phyloP scores from a whole-genome alignment of 1,140 invertebrate genomes.

The Drosophila asahinai region DNA sequence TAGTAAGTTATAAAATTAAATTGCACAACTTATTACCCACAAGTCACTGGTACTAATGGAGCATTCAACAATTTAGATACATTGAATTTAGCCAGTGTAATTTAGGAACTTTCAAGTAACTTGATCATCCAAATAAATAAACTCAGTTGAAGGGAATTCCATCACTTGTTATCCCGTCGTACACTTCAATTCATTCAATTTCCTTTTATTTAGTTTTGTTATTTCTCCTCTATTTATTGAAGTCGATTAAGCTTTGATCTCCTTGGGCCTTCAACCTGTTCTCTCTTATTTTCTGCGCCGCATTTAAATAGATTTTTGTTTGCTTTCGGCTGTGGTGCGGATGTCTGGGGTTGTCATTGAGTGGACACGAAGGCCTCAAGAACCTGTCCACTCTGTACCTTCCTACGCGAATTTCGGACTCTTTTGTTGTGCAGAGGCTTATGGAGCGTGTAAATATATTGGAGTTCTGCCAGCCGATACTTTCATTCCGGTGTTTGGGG shows the following conservation, averaged over 20 bases:
- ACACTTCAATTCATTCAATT: conserved; percentile 38
- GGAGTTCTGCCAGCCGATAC: conserved; percentile 9
- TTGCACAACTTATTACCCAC: no score
- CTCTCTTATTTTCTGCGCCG: neutral
- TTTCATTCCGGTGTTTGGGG: conserved; percentile 5
- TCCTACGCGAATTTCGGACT: neutral
- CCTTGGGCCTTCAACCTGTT: conserved; percentile 34
- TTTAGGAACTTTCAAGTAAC: conserved; percentile 12
- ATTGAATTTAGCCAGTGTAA: neutral
- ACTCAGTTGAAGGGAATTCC: conserved; percentile 30
- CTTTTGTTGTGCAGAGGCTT: conserved; percentile 26
- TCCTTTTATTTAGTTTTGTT: conserved; percentile 8
- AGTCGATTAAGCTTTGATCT: conserved; percentile 59
- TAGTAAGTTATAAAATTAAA: no score
- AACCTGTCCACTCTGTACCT: neutral
- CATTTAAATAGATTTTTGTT: conserved; percentile 26
- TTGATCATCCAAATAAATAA: conserved; percentile 4
- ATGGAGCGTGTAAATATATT: conserved; percentile 33
- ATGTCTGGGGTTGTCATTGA: conserved; percentile 21
- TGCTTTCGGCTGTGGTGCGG: neutral
- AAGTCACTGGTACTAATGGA: neutral
- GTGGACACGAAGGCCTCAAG: conserved; percentile 35
- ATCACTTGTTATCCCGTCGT: conserved; percentile 23
- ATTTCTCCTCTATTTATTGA: conserved; percentile 10
- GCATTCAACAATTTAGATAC: no score